Conservation (phyloP, 1,140 invertebrate genomes). For the Dreissena rostriformis region DNA sequence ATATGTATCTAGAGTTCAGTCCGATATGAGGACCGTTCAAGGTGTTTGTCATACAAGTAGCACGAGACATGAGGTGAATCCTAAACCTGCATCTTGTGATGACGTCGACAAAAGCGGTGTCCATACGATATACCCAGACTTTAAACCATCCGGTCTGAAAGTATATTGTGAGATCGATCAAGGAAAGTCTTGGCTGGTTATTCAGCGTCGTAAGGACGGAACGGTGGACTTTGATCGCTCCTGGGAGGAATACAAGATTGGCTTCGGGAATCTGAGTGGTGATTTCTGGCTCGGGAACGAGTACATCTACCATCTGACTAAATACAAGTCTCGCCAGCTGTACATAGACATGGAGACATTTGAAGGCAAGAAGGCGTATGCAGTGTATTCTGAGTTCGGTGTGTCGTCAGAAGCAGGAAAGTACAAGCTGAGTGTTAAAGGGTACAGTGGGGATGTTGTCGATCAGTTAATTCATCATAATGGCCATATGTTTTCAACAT, state of each 20-base stretch:
- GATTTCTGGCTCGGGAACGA: conserved; percentile 63
- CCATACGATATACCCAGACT: no score
- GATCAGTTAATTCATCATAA: conserved; percentile 26
- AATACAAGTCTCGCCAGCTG: conserved; percentile 18
- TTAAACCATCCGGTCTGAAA: no score
- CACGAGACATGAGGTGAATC: no score
- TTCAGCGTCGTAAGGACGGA: conserved; percentile 84
- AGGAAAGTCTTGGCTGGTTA: conserved; percentile 86
- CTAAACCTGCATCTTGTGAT: no score
- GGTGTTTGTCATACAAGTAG: no score
- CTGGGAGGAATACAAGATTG: conserved; percentile 58
- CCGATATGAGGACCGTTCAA: no score
- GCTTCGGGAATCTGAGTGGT: conserved; percentile 54
- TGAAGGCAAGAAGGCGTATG: neutral
- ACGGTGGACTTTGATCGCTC: conserved; percentile 82
- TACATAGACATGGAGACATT: conserved; percentile 15
- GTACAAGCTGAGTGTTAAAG: conserved; percentile 4
- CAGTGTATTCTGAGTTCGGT: conserved; percentile 8
- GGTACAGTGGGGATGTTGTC: conserved; percentile 9
- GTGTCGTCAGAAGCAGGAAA: neutral
- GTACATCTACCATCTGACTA: conserved; percentile 45
- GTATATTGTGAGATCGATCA: no score
- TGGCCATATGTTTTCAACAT: conserved; percentile 21
- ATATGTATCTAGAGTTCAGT: no score
- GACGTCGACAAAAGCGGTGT: no score